phyloP scores from a whole-genome alignment of 2,113 vertebrate species.

The Galbula dea region DNA sequence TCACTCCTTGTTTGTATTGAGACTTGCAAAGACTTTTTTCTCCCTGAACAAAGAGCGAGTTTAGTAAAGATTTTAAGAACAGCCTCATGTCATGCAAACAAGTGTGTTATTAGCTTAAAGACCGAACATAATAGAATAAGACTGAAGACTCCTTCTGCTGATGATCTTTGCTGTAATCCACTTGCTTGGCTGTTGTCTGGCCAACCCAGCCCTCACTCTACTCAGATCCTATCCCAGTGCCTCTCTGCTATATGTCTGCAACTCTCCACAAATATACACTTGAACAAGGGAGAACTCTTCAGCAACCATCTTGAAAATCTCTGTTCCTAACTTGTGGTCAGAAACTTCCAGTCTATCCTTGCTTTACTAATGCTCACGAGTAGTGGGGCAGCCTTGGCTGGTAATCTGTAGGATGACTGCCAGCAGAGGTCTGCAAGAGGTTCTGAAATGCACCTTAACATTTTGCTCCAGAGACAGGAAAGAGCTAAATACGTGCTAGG shows the following conservation, averaged over 20 bases:
- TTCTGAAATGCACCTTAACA: neutral
- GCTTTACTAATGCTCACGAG: neutral
- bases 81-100: neutral
- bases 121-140: neutral
- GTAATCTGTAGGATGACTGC: neutral
- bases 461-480: neutral
- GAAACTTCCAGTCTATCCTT: neutral
- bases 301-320: neutral
- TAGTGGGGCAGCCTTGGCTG: neutral
- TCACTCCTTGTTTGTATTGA: neutral
- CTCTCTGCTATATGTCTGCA: neutral
- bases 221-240: neutral
- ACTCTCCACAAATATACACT: neutral
- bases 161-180: neutral
- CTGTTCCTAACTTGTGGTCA: neutral
- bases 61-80: neutral
- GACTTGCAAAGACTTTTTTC: neutral
- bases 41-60: neutral
- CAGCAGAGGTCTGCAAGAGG: neutral
- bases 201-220: neutral
- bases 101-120: neutral
- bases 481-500: neutral
- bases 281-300: neutral
- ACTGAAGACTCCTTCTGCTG: neutral
- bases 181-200: neutral